Evolutionary conservation across 2,113 vertebrate genomes (phyloP).

Genomic region (Corynorhinus townsendii): DNA sequence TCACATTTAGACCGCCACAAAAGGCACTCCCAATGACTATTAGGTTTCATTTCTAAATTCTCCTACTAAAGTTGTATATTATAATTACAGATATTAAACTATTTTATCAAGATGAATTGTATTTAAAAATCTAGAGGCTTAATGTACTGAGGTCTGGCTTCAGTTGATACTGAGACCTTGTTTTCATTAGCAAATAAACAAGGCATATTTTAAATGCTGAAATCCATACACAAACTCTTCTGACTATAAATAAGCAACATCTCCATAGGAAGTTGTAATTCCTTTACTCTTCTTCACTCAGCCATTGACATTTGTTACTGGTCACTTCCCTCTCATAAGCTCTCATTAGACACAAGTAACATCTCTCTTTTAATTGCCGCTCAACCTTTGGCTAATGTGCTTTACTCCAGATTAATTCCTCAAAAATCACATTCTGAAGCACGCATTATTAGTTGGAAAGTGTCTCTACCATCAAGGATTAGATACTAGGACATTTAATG

Average conservation of each 20-base stretch:
- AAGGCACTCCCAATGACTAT: background rate
- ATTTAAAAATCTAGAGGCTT: background rate
- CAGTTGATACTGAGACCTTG: background rate
- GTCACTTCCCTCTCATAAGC: conserved; percentile 16
- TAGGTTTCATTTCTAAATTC: background rate
- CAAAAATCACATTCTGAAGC: conserved; percentile 27
- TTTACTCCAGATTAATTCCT: conserved; percentile 25
- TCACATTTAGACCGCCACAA: background rate
- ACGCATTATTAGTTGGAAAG: conserved; percentile 48
- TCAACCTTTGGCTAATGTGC: conserved; percentile 12
- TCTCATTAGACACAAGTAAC: conserved; percentile 21
- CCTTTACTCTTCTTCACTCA: conserved; percentile 13
- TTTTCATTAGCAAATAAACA: background rate
- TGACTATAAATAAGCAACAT: conserved; percentile 34
- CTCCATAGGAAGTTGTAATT: background rate
- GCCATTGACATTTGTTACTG: background rate
- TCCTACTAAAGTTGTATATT: background rate
- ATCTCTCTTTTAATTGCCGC: conserved; percentile 36
- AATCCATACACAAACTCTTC: background rate
- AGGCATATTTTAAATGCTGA: background rate
- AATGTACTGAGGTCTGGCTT: background rate
- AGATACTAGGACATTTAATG: background rate
- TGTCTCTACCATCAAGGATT: background rate
- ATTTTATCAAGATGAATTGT: background rate
- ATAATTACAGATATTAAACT: conserved; percentile 13